These are phyloP conservation scores for Pentalonia nigronervosa DNA, from an alignment of 1,140 invertebrate genomes.

Conservation along the genomic window DNA sequence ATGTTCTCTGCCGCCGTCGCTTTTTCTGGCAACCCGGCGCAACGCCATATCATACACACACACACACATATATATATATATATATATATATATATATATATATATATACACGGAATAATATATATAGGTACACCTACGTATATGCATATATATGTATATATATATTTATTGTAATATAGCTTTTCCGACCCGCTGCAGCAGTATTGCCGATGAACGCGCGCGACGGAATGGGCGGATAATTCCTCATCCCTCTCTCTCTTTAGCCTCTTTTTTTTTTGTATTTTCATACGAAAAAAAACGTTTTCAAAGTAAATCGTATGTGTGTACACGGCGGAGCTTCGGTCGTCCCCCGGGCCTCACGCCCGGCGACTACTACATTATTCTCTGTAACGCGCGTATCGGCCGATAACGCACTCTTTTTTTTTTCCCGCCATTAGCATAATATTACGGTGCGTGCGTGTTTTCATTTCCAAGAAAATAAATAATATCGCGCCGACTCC, in stretches of 20 bases:
- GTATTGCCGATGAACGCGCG: neutral
- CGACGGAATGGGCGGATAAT: neutral
- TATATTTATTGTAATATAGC: neutral
- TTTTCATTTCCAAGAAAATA: neutral
- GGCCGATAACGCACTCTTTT: neutral
- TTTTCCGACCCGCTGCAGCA: neutral
- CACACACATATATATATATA: neutral
- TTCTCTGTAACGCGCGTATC: conserved; percentile 30
- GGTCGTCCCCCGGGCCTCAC: neutral
- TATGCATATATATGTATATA: neutral
- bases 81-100: neutral
- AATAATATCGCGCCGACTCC: neutral
- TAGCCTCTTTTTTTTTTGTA: neutral
- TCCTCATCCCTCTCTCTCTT: neutral
- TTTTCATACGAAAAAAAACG: neutral
- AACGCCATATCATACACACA: neutral
- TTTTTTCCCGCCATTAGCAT: neutral
- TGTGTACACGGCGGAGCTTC: neutral
- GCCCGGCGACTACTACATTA: neutral
- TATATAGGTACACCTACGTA: no score
- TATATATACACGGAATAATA: no score
- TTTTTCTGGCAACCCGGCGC: neutral
- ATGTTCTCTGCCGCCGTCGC: neutral
- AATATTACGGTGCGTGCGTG: neutral
- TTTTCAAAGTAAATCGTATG: conserved; percentile 7